Evolutionary conservation across 2,797 vertebrate genomes (phyloP), one percentile per base, ranked within the genome.

Genomic region (Benthosema pterotum): DNA sequence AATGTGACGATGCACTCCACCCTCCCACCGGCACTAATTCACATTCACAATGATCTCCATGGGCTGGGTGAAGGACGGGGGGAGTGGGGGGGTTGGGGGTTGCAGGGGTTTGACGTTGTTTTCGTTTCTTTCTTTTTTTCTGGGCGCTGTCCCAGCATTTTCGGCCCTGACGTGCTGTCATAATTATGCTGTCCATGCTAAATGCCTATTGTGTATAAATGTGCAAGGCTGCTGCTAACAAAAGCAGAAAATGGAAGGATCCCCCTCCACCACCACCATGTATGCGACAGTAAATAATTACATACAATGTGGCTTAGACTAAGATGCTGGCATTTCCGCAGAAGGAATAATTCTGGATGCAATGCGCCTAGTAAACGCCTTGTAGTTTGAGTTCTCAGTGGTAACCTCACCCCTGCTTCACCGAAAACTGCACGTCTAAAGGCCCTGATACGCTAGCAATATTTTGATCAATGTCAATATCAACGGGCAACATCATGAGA

Each of bases 171-270:
- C 85, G 83, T 74, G 82, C 77, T 80, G 78, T 86, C 87, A 85
- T 86, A 87, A 90, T 88, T 83, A 90, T 72, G 81, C 79, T 78
- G 84, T 79, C 84, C 60, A 17, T 84, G 86, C 82, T 84, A 83
- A 87, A 90, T 74, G 75, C 76, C 89, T 82, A 84, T 84, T 90
- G 85, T 88, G 74, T 75, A 74, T 75, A 74, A 75, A 85, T 83
- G 79, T 78, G 79, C 74, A 65, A 52, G 64, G 72, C 65, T 49
- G 70, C 75, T 81, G 83, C 83, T 74, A 80, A 88, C 78, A 78
- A 84, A 83, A 78, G 75, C 72, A 75, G 65, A 80, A 86, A 85
- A 88, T 60, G 8, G 71, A 74, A 52, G 74, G 74, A 73, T 86
- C 74, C 60, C 22, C 22, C 22, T 0, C 78, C 75, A 78, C n/a